Percentiles rank a stretch among this genome's conserved stretches.
phyloP scores from a whole-genome alignment of 1,140 invertebrate genomes.

The Octopus bimaculoides region DNA sequence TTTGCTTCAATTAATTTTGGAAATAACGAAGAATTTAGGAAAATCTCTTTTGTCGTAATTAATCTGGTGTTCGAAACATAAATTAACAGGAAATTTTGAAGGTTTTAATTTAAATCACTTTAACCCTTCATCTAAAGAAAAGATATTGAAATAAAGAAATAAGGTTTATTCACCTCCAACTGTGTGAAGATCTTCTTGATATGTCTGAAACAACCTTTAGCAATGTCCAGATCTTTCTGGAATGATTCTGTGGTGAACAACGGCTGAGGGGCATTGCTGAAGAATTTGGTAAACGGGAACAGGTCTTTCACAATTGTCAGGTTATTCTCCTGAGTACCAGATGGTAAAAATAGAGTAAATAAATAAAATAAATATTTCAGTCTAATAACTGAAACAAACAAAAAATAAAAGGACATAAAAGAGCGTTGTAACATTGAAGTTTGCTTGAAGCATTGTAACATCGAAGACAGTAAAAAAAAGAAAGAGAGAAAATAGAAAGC shows the following conservation, averaged over 20 bases:
- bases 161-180: conserved; percentile 66
- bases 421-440: too few species aligned
- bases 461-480: too few species aligned
- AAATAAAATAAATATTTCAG: background rate
- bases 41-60: too few species aligned
- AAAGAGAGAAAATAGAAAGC: too few species aligned
- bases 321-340: conserved; percentile 30
- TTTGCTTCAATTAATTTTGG: too few species aligned
- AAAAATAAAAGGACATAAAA: too few species aligned
- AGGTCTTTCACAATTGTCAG: conserved; percentile 61
- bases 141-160: background rate
- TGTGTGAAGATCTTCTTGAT: conserved; percentile 95
- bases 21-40: too few species aligned
- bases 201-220: conserved; percentile 91
- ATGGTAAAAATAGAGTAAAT: background rate
- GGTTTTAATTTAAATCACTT: too few species aligned
- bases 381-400: too few species aligned
- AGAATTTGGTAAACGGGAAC: conserved; percentile 75
- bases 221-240: conserved; percentile 87
- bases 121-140: background rate
- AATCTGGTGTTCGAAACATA: too few species aligned
- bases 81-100: too few species aligned
- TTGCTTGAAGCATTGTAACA: too few species aligned
- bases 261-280: conserved; percentile 82
- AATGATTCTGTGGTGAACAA: conserved; percentile 79